Conservation (phyloP, 2,888 invertebrate genomes). For the Hydrotaea diabolus region DNA sequence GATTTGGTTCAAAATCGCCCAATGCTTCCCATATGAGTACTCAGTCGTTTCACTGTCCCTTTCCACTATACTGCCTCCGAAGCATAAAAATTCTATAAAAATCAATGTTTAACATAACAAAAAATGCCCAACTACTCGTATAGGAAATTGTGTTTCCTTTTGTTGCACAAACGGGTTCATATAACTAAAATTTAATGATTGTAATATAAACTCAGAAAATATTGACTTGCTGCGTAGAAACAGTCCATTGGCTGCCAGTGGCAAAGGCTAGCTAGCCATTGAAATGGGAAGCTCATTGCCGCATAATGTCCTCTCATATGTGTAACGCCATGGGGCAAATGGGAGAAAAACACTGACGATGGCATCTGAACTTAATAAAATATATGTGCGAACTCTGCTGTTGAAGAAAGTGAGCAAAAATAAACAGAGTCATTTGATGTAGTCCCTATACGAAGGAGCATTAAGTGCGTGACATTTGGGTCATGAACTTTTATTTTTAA, state of each 20-base stretch:
- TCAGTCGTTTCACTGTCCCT: too few relatives aligned
- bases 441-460: too few relatives aligned
- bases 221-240: background rate
- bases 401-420: background rate
- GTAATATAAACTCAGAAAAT: conserved; percentile 25
- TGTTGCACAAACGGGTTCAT: too few relatives aligned
- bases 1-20: too few relatives aligned
- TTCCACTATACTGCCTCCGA: too few relatives aligned
- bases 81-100: conserved; percentile 25
- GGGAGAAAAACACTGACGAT: background rate
- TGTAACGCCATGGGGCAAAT: background rate
- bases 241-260: too few relatives aligned
- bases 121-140: too few relatives aligned
- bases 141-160: conserved; percentile 15
- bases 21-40: too few relatives aligned
- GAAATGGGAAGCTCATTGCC: background rate
- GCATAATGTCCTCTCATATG: background rate
- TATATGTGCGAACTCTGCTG: background rate
- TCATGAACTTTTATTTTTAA: too few relatives aligned
- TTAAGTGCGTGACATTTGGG: too few relatives aligned
- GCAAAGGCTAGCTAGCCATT: background rate
- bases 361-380: background rate
- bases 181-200: conserved; percentile 25
- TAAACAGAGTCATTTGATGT: background rate
- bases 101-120: conserved; percentile 15